Base-by-base conservation (phyloP, 2,888 invertebrate genomes). In the Chloroclysta siterata region DNA sequence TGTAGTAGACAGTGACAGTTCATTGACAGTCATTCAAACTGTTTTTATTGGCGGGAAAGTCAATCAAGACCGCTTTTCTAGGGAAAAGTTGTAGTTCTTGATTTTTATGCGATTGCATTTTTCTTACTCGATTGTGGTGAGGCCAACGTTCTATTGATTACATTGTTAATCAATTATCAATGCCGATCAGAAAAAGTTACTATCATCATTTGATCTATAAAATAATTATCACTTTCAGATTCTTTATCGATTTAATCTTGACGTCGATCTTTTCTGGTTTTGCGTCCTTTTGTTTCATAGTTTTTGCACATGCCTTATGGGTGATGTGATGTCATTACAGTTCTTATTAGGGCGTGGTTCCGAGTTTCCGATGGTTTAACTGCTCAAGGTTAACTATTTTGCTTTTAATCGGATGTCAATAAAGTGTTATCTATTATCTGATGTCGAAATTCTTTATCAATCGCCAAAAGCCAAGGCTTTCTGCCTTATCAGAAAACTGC, bases 11-110 rank as follows among this genome's bases (percentile, higher is more conserved):
- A 64, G 62, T 70, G 63, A 63, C 66, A 70, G 69, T 68, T 70
- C 66, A 71, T 58, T 60, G 67, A 55, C 68, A 64, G 55, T 46
- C 47, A 60, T 68, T 60, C 60, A 64, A 63, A 36, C 64, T 50
- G 60, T 72, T 70, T 69, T 68, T 69, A 63, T 60, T 61, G 59
- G 56, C 65, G 78, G 74, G 82, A 84, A 83, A 83, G 80, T 75
- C 60, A 60, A 71, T 71, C 50, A 76, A 77, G 68, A 81, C 61
- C 74, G 72, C 73, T 77, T 81, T 84, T 82, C 73, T 63, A 75
- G 59, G 69, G 69, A 72, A 75, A 68, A 62, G 73, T 77, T 73
- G 74, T 70, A 73, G 75, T 69, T 71, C 72, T 56, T 51, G 71
- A 72, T 62, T 59, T 61, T 56, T 68, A 75, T 76, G 76, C 66